Percentiles rank a stretch among this genome's conserved stretches.
Evolutionary conservation across 2,888 invertebrate genomes (phyloP).

Genomic region (Troides helena): DNA sequence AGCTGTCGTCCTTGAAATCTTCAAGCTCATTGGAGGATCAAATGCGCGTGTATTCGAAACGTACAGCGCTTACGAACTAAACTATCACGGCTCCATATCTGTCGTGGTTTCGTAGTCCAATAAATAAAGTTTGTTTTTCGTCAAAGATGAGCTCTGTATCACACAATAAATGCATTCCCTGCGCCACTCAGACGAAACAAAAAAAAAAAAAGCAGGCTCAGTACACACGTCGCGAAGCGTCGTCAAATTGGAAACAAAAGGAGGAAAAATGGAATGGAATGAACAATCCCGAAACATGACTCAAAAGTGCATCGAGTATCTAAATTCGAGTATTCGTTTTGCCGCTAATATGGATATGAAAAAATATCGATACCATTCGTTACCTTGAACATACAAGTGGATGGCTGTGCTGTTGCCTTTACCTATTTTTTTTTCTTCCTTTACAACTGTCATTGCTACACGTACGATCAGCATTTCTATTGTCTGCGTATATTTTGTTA

Average conservation of each 20-base stretch:
- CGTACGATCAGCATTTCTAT: slow-evolving; percentile 24
- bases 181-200: slow-evolving; percentile 47
- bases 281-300: slow-evolving; percentile 46
- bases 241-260: slow-evolving; percentile 44
- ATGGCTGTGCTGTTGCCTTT: slow-evolving; percentile 24
- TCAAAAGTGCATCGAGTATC: slow-evolving; percentile 50
- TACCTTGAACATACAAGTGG: slow-evolving; percentile 36
- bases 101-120: too few species aligned
- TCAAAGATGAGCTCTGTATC: slow-evolving; percentile 37
- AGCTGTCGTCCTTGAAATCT: too few species aligned
- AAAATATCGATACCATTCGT: slow-evolving; percentile 32
- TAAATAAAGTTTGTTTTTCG: too few species aligned
- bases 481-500: slow-evolving; percentile 26
- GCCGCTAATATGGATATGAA: slow-evolving; percentile 42
- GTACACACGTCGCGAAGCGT: slow-evolving; percentile 40
- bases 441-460: slow-evolving; percentile 23
- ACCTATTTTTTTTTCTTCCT: slow-evolving; percentile 29
- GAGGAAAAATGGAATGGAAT: slow-evolving; percentile 43
- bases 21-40: too few species aligned
- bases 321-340: slow-evolving; percentile 47
- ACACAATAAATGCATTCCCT: slow-evolving; percentile 39
- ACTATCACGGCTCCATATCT: too few species aligned
- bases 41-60: too few species aligned
- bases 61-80: too few species aligned
- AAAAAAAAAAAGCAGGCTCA: slow-evolving; percentile 34